Evolutionary conservation across 2,888 invertebrate species (phyloP).

Genomic region (Branchipolynoe longqiensis): DNA sequence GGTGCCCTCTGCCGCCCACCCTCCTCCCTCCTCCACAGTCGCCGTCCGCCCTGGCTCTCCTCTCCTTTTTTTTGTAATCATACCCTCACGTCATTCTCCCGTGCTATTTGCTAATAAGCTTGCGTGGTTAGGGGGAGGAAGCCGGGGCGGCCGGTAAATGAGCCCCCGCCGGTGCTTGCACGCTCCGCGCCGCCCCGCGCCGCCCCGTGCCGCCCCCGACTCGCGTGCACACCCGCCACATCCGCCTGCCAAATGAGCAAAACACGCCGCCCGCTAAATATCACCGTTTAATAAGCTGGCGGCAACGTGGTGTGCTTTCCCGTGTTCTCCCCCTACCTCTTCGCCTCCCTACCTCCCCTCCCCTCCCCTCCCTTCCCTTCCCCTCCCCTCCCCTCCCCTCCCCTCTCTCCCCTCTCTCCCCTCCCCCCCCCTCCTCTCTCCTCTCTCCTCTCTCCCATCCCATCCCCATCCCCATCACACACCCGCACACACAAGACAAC

Average conservation of each 20-base stretch:
- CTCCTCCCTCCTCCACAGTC: neutral
- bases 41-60: neutral
- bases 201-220: neutral
- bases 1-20: neutral
- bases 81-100: conserved; percentile 21
- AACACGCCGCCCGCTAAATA: conserved; percentile 53
- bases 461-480: too few species aligned
- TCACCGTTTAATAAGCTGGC: conserved; percentile 47
- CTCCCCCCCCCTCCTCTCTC: too few species aligned
- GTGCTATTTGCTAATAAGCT: conserved; percentile 55
- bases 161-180: conserved; percentile 22
- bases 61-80: conserved; percentile 49
- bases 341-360: too few species aligned
- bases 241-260: conserved; percentile 48
- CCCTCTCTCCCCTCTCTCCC: too few species aligned
- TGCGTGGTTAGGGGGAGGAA: conserved; percentile 41
- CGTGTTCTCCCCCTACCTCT: too few species aligned
- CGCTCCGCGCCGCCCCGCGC: neutral
- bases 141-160: neutral
- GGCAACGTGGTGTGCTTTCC: too few species aligned
- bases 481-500: neutral
- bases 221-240: conserved; percentile 31
- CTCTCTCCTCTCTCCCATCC: too few species aligned
- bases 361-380: too few species aligned
- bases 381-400: too few species aligned